A percentile compares a stretch with the other conserved stretches of the same genome.
These are phyloP conservation scores for Hermatobates lingyangjiaoensis DNA, from an alignment of 1,140 invertebrate genomes.

Conservation along the genomic window DNA sequence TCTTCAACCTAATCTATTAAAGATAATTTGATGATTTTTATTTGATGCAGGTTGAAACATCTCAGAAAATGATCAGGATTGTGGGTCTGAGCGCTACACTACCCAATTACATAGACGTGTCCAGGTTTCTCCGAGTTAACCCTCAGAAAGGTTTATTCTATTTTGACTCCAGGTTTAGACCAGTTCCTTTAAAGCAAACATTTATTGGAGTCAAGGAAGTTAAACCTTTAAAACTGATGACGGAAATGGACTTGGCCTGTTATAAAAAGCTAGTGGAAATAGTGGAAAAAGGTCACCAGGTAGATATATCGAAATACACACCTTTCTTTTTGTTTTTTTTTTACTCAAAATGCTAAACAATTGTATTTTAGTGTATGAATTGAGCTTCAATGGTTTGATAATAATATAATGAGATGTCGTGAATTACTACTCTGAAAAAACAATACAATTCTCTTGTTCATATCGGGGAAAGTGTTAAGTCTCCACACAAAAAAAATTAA, in stretches of 20 bases:
- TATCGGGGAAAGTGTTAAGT: too few relatives aligned
- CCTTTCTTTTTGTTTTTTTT: background rate
- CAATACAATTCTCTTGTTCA: too few relatives aligned
- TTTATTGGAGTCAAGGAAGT: slow-evolving; percentile 79
- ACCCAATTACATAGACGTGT: slow-evolving; percentile 95
- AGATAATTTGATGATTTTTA: too few relatives aligned
- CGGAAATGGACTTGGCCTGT: slow-evolving; percentile 81
- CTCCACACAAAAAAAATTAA: too few relatives aligned
- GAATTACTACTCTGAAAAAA: too few relatives aligned
- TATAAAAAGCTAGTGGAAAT: slow-evolving; percentile 82
- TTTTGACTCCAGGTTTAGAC: slow-evolving; percentile 91
- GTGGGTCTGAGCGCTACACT: slow-evolving; percentile 95
- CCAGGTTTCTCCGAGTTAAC: slow-evolving; percentile 84
- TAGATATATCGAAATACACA: slow-evolving; percentile 22
- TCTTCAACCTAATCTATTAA: too few relatives aligned
- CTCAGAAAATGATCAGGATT: slow-evolving; percentile 92
- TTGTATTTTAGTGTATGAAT: background rate
- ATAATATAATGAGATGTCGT: too few relatives aligned
- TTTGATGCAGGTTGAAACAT: slow-evolving; percentile 61
- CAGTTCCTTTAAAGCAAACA: slow-evolving; percentile 81
- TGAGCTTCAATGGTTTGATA: too few relatives aligned
- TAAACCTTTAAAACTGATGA: slow-evolving; percentile 54
- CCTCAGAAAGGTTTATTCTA: slow-evolving; percentile 84
- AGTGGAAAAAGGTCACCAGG: slow-evolving; percentile 76
- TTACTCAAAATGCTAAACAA: background rate